These are phyloP conservation scores for Epizoanthus fatuus DNA, from an alignment of 92 coral and sea anemone species.

Conservation along the genomic window DNA sequence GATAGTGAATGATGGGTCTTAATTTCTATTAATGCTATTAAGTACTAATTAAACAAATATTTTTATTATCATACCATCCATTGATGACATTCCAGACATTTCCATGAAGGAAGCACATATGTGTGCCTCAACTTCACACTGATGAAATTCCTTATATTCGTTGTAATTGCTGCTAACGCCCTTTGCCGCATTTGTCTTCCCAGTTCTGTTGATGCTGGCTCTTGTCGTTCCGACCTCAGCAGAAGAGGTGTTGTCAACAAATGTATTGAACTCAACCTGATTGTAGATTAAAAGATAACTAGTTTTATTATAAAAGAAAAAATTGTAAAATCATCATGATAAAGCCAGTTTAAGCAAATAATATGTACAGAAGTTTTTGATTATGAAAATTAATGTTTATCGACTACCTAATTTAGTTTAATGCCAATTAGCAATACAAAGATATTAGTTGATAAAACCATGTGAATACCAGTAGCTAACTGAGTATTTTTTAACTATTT, in stretches of 20 bases:
- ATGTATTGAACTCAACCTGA: conserved; percentile 44
- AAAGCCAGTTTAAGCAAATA: not conserved
- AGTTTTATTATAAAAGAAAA: conserved; percentile 7
- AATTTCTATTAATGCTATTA: conserved; percentile 10
- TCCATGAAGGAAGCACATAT: conserved; percentile 70
- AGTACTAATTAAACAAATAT: conserved; percentile 5
- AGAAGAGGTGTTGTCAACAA: conserved; percentile 50
- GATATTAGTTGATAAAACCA: too few species aligned
- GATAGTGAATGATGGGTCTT: too few species aligned
- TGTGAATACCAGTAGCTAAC: too few species aligned
- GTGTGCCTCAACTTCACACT: conserved; percentile 66
- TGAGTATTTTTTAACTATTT: conserved; percentile 2
- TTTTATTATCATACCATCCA: conserved; percentile 52
- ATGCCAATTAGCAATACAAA: too few species aligned
- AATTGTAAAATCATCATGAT: not conserved
- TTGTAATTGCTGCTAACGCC: conserved; percentile 55
- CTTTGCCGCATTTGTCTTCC: conserved; percentile 67
- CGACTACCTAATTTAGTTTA: not conserved
- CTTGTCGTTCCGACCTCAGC: conserved; percentile 57
- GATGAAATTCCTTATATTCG: conserved; percentile 58
- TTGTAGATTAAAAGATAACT: conserved; percentile 10
- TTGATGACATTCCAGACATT: conserved; percentile 59
- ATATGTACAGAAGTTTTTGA: not conserved
- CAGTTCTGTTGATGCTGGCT: conserved; percentile 58
- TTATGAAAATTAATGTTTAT: not conserved